Conservation (phyloP, 2,113 vertebrate species). For the Hirundichthys speculiger region DNA sequence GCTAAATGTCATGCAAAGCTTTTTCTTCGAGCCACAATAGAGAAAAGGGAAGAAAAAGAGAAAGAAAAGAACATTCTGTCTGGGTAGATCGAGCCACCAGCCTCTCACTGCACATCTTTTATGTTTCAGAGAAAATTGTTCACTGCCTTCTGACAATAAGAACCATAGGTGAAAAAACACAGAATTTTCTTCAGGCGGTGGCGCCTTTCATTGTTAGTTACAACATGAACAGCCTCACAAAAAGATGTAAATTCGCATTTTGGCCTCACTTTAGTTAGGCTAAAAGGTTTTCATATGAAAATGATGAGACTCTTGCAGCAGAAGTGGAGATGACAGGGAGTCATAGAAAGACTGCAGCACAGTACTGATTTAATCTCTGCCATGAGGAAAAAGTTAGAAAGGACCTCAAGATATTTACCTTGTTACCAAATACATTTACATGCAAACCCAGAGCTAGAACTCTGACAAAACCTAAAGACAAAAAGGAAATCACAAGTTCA, state of each 20-base stretch:
- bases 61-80: conserved; percentile 63
- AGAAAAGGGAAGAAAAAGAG: conserved; percentile 50
- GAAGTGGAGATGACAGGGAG: conserved; percentile 31
- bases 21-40: conserved; percentile 58
- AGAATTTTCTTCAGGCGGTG: conserved; percentile 70
- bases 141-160: conserved; percentile 80
- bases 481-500: conserved; percentile 16
- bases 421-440: conserved; percentile 63
- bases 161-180: conserved; percentile 58
- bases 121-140: conserved; percentile 75
- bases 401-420: conserved; percentile 57
- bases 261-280: conserved; percentile 45
- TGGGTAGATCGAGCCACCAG: conserved; percentile 66
- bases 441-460: conserved; percentile 16
- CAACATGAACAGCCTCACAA: conserved; percentile 51
- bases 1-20: conserved; percentile 66
- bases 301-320: conserved; percentile 23
- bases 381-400: conserved; percentile 31
- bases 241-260: conserved; percentile 55
- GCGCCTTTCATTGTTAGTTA: conserved; percentile 54
- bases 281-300: conserved; percentile 46
- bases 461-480: too few relatives aligned
- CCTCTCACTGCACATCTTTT: conserved; percentile 74
- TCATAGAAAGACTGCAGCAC: conserved; percentile 59
- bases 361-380: conserved; percentile 73